These are phyloP conservation scores for Chlorocebus sabaeus DNA, from an alignment of 2,113 vertebrate species.

Conservation along the genomic window DNA sequence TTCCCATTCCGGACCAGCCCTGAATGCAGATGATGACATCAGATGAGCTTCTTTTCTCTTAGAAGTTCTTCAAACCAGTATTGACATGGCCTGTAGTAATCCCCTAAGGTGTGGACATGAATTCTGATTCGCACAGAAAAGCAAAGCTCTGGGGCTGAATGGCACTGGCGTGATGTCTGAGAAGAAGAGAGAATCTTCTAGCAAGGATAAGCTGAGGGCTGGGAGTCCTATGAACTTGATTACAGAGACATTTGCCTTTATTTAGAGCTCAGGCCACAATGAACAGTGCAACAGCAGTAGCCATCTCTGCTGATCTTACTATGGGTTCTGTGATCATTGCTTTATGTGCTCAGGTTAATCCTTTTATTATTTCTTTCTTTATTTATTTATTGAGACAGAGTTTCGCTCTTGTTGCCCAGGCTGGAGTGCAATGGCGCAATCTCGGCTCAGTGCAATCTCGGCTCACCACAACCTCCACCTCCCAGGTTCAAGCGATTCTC, in stretches of 20 bases:
- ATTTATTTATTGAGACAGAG: too few species aligned
- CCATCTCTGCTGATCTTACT: background rate
- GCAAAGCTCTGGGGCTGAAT: background rate
- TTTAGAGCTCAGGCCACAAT: fast-evolving
- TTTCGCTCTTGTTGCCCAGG: too few species aligned
- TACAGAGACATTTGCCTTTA: background rate
- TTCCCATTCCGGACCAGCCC: background rate
- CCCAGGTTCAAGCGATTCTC: too few species aligned
- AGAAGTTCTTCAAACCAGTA: background rate
- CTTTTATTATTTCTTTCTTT: too few species aligned
- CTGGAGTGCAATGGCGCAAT: too few species aligned
- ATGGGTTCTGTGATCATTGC: background rate
- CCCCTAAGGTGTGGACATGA: background rate
- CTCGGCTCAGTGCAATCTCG: fast-evolving
- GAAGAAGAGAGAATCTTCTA: background rate
- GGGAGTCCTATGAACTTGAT: background rate
- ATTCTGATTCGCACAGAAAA: background rate
- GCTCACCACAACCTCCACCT: too few species aligned
- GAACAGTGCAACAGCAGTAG: fast-evolving
- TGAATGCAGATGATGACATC: background rate
- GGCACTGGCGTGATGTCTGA: background rate
- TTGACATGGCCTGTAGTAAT: background rate
- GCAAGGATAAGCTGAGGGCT: background rate
- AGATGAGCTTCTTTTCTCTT: background rate
- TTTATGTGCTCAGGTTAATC: background rate